Base-by-base conservation (phyloP, 2,888 invertebrate genomes). In the Dioctria linearis region DNA sequence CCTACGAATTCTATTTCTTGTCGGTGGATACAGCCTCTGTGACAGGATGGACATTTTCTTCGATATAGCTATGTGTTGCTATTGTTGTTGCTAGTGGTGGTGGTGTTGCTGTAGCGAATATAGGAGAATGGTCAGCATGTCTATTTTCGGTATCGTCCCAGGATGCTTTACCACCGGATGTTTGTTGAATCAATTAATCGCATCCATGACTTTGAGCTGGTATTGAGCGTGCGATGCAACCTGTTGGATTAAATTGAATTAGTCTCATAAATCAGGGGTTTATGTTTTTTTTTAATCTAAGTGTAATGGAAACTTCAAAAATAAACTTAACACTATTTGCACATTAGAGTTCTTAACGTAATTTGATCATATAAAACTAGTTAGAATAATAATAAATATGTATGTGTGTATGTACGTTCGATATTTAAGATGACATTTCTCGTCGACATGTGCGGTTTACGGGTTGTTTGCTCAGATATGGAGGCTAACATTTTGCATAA, bases 141-240 rank as follows among this genome's bases (percentile, higher is more conserved):
- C 13, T 49, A n/a, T 42, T 63, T 63, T 11, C 39, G 43, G 39
- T 63, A 46, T 51, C 37, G n/a, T 49, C 46, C 49, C 51, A 63
- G 39, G 49, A 63, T 57, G 63, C 63, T 76, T 61, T 63, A 11
- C 25, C 25, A 25, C 49, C 61, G 76, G 76, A 76, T 63, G 49
- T 76, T 46, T 76, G 76, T 37, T 76, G 63, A 76, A 76, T 76
- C 76, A 76, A 76, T 76, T 76, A 63, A 76, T 76, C 76, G 76
- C 63, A 49, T 61, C 76, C 76, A 63, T 76, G 76, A 11, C 9
- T 73, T n/a, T 54, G 57, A 61, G 6, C 39, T 59, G 63, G 49
- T 63, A 63, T 8, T 61, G 11, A 46, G 43, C 43, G 9, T 59
- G 39, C 37, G 39, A 39, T 39, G 39, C 76, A 63, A 76, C 76